Percentiles rank a stretch among this genome's conserved stretches.
phyloP scores from a whole-genome alignment of 2,113 vertebrate genomes.

The Empidonax traillii region DNA sequence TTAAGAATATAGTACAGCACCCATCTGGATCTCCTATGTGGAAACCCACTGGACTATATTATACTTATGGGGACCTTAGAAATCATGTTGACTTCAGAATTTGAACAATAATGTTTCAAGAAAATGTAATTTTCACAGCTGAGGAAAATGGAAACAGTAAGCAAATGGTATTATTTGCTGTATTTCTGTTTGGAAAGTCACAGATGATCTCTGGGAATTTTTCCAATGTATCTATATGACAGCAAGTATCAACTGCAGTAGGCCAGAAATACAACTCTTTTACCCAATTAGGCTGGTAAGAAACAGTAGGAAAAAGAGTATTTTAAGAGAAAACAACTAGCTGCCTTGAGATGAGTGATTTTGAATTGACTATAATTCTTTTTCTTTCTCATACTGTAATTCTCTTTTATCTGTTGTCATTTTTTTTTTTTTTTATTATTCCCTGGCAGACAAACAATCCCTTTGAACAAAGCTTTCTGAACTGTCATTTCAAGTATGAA shows the following conservation, averaged over 20 bases:
- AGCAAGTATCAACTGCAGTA: background rate
- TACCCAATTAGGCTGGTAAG: background rate
- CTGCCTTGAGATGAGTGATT: background rate
- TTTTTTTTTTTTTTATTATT: background rate
- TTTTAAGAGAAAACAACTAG: background rate
- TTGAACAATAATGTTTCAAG: background rate
- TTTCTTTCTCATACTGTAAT: background rate
- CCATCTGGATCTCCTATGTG: background rate
- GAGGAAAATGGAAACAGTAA: background rate
- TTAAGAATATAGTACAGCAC: background rate
- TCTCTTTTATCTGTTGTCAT: background rate
- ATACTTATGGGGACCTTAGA: background rate
- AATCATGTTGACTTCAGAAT: background rate
- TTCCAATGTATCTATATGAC: background rate
- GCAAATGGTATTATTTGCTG: background rate
- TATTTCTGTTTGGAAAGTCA: background rate
- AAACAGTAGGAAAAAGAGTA: background rate
- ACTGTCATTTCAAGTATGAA: background rate
- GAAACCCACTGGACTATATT: background rate
- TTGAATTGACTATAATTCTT: background rate
- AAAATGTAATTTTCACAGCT: background rate
- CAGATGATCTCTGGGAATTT: background rate
- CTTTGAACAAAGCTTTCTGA: background rate
- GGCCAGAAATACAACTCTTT: background rate
- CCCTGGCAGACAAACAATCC: background rate